Evolutionary conservation across 2,888 invertebrate genomes (phyloP).

Genomic region (Aphodius granarius): DNA sequence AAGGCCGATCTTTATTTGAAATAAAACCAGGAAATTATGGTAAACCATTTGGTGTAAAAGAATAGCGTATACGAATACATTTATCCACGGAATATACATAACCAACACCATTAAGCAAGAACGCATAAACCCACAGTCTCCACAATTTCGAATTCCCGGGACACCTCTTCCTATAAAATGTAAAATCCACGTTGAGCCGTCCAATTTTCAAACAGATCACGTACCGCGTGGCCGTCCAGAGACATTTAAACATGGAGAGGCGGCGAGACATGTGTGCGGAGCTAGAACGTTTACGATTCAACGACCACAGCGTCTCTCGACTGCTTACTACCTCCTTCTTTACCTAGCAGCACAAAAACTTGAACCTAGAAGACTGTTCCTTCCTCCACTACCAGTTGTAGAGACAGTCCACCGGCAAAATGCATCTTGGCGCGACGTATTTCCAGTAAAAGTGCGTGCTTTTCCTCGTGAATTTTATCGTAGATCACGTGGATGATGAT

Average conservation of each 20-base stretch:
- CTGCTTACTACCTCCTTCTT: not conserved
- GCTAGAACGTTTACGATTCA: not conserved
- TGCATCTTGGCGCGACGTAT: too few species aligned
- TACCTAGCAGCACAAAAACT: not conserved
- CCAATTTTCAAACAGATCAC: not conserved
- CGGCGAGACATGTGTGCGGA: not conserved
- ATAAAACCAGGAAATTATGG: too few species aligned
- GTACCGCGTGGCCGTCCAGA: not conserved
- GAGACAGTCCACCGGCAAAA: not conserved
- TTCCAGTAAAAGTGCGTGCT: too few species aligned
- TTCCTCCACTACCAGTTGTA: not conserved
- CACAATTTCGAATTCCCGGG: not conserved
- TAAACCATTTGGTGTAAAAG: too few species aligned
- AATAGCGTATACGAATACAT: too few species aligned
- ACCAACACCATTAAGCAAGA: not conserved
- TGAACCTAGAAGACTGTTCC: not conserved
- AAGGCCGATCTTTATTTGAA: too few species aligned
- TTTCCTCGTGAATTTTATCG: too few species aligned
- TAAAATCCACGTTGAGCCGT: not conserved
- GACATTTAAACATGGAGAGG: not conserved
- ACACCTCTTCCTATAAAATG: not conserved
- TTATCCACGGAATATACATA: not conserved
- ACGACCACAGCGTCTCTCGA: not conserved
- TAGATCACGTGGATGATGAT: not conserved
- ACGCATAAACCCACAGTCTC: not conserved